Evolutionary conservation across 2,888 invertebrate species (phyloP), one percentile per base, ranked within the genome.

Genomic region (Spatulosminthurus flaviceps): DNA sequence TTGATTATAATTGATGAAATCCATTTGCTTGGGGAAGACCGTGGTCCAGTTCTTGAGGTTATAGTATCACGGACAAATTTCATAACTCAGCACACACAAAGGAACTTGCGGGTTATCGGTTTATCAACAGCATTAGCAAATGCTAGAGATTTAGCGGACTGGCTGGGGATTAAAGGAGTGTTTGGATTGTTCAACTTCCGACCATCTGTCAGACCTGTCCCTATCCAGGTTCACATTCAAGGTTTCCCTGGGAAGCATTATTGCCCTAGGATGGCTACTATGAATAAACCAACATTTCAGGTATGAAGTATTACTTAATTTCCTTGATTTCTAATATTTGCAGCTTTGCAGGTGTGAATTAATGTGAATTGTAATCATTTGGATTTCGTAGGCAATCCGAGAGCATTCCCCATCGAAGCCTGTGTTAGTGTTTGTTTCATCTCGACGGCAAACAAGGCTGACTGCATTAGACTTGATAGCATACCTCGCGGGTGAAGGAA

Each of bases 221-320:
- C 98, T 0, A 89, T 99, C 51, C 96, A 96, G 89, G 93, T 94
- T 16, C 97, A 97, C 86, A 96, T 98, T 85, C 92, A 93, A 73
- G 99, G 99, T 0, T 99, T 96, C 87, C 94, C 97, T 0, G 99
- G 97, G 2, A 95, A 98, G 83, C 97, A 99, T 88, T 99, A 99
- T 89, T 99, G 99, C 86, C 99, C 99, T 0, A 92, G 99, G 71
- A 99, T 99, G 99, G 94, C 97, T 82, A 94, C 97, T 0, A 99
- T 99, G 99, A 99, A 99, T 89, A 95, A 97, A 86, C 98, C 99
- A 0, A 94, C 96, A 0, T 99, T 95, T 89, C 95, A 96, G 88
- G 96, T 90, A 89, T 7, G 7, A 28, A 51, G 4, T 29, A 72
- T 22, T 51, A n/a, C n/a, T n/a, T n/a, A n/a, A n/a, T n/a, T n/a